These are phyloP conservation scores for Plagodis dolabraria DNA, from an alignment of 2,888 invertebrate species.

Conservation along the genomic window DNA sequence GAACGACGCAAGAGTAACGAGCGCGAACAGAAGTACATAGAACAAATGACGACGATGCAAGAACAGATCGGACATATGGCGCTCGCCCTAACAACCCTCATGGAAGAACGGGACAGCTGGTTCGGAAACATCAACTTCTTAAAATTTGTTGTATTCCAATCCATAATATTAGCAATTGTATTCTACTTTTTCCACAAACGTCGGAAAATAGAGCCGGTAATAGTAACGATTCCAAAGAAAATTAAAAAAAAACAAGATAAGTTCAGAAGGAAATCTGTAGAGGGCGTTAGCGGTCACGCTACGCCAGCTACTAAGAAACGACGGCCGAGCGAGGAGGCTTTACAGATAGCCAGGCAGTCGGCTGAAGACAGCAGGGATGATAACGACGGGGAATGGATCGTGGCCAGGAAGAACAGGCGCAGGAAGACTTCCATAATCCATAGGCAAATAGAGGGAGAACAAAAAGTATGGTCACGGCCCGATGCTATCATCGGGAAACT, in stretches of 20 bases:
- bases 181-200: slow-evolving; percentile 80
- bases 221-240: slow-evolving; percentile 62
- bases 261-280: slow-evolving; percentile 87
- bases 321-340: slow-evolving; percentile 90
- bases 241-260: slow-evolving; percentile 69
- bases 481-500: slow-evolving; percentile 68
- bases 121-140: slow-evolving; percentile 84
- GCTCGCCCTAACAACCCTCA: slow-evolving; percentile 83
- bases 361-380: slow-evolving; percentile 82
- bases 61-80: slow-evolving; percentile 87
- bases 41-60: slow-evolving; percentile 89
- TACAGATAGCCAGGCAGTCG: slow-evolving; percentile 86
- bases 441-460: slow-evolving; percentile 68
- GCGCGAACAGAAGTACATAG: slow-evolving; percentile 91
- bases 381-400: slow-evolving; percentile 76
- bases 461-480: slow-evolving; percentile 61
- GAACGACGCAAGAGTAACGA: slow-evolving; percentile 89
- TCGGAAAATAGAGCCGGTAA: slow-evolving; percentile 63
- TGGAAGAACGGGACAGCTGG: slow-evolving; percentile 88
- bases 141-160: slow-evolving; percentile 80
- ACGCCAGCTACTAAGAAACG: slow-evolving; percentile 84
- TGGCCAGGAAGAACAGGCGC: slow-evolving; percentile 77
- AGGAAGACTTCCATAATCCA: slow-evolving; percentile 76
- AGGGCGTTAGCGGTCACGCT: slow-evolving; percentile 84
- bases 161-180: slow-evolving; percentile 75